phyloP scores from a whole-genome alignment of 2,797 vertebrate genomes.

The Sebastes itinus region DNA sequence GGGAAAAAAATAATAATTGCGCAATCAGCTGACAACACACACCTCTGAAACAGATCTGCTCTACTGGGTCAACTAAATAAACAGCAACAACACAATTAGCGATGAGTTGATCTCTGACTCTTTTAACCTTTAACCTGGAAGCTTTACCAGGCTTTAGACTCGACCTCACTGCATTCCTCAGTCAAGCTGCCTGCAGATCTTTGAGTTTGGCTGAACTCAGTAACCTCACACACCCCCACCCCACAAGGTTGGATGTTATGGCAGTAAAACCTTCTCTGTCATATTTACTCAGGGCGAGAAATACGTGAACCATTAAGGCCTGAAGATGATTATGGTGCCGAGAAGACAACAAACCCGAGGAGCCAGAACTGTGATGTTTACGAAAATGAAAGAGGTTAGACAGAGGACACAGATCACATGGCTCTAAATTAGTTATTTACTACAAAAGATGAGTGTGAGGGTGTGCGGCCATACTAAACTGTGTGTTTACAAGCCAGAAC shows the following conservation, averaged over 20 bases:
- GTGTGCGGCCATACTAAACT: neutral
- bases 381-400: neutral
- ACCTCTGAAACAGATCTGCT: neutral
- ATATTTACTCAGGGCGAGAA: slow-evolving; percentile 22
- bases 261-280: slow-evolving; percentile 4
- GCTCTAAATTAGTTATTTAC: neutral
- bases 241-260: neutral
- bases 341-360: slow-evolving; percentile 8
- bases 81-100: neutral
- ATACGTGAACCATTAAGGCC: slow-evolving; percentile 27
- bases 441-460: neutral
- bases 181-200: slow-evolving; percentile 11
- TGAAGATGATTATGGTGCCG: neutral
- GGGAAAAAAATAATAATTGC: neutral
- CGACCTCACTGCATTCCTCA: slow-evolving; percentile 45
- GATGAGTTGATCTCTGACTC: neutral
- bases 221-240: neutral
- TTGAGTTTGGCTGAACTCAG: slow-evolving; percentile 49
- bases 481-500: neutral
- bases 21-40: neutral
- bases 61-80: neutral
- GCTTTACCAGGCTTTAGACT: neutral
- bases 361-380: slow-evolving; percentile 31
- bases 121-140: slow-evolving; percentile 21
- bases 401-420: neutral